Evolutionary conservation across 2,888 invertebrate genomes (phyloP).

Genomic region (Eueremaeus valkanovi): DNA sequence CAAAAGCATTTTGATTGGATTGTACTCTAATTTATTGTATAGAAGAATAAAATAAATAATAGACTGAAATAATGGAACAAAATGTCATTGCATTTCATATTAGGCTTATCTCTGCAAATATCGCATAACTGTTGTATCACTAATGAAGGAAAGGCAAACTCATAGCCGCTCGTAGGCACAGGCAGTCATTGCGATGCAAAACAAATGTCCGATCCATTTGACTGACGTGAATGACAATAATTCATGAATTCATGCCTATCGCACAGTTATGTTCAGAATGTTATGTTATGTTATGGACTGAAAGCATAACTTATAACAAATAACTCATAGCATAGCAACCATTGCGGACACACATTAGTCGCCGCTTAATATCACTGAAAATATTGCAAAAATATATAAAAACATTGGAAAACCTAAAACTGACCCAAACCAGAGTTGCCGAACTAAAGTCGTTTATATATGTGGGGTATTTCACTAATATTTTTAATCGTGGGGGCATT

Average conservation of each 20-base stretch:
- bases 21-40: neutral
- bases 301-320: conserved; percentile 9
- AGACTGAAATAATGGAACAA: too few species aligned
- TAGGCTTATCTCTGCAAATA: too few species aligned
- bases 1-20: neutral
- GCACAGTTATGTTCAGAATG: neutral
- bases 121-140: neutral
- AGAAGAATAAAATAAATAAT: too few species aligned
- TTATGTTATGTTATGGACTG: neutral
- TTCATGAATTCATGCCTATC: conserved; percentile 3
- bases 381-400: too few species aligned
- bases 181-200: neutral
- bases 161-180: too few species aligned
- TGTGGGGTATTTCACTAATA: too few species aligned
- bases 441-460: too few species aligned
- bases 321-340: conserved; percentile 14
- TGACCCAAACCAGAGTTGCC: too few species aligned
- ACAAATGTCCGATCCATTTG: conserved; percentile 18
- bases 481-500: too few species aligned
- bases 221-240: conserved; percentile 17
- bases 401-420: too few species aligned
- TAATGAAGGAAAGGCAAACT: neutral
- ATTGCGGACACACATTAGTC: too few species aligned
- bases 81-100: neutral
- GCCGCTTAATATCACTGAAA: too few species aligned